Evolutionary conservation across 30 jellyfish, hydroid and myxozoan genomes (phyloP).

Genomic region (Catostylus mosaicus): DNA sequence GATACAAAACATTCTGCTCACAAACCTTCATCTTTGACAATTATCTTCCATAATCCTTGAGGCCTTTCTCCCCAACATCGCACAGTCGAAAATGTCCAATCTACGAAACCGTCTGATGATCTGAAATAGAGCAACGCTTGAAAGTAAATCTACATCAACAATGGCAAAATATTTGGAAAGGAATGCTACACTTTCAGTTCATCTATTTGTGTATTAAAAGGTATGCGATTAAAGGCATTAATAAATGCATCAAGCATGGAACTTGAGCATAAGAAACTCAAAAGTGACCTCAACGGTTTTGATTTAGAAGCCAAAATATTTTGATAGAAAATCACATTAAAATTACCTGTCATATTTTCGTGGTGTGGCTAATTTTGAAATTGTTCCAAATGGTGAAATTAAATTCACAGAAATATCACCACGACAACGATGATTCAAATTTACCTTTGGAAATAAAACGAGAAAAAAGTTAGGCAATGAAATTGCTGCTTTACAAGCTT

Average conservation of each 20-base stretch:
- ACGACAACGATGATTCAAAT: slow-evolving; percentile 62
- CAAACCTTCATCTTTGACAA: slow-evolving; percentile 71
- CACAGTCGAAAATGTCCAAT: slow-evolving; percentile 98
- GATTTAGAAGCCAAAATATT: too few species aligned
- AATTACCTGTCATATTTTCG: slow-evolving; percentile 91
- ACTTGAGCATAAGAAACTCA: too few species aligned
- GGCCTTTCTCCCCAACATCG: slow-evolving; percentile 99
- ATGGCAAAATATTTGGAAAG: too few species aligned
- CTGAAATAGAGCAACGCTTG: slow-evolving; percentile 25
- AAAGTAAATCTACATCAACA: too few species aligned
- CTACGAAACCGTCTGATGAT: slow-evolving; percentile 90
- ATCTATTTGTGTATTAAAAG: too few species aligned
- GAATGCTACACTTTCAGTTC: too few species aligned
- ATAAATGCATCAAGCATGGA: too few species aligned
- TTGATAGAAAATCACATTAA: not conserved
- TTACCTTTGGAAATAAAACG: slow-evolving; percentile 58
- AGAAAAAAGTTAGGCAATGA: too few species aligned
- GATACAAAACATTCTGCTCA: not conserved
- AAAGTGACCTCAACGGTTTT: too few species aligned
- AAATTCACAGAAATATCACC: slow-evolving; percentile 72
- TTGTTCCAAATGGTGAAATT: slow-evolving; percentile 89
- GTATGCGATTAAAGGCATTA: too few species aligned
- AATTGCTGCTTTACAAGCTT: not conserved
- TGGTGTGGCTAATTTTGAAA: slow-evolving; percentile 88
- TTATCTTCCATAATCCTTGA: slow-evolving; percentile 84